Evolutionary conservation across 1,140 invertebrate species (phyloP).

Genomic region (Pseudobourletiella spinata): DNA sequence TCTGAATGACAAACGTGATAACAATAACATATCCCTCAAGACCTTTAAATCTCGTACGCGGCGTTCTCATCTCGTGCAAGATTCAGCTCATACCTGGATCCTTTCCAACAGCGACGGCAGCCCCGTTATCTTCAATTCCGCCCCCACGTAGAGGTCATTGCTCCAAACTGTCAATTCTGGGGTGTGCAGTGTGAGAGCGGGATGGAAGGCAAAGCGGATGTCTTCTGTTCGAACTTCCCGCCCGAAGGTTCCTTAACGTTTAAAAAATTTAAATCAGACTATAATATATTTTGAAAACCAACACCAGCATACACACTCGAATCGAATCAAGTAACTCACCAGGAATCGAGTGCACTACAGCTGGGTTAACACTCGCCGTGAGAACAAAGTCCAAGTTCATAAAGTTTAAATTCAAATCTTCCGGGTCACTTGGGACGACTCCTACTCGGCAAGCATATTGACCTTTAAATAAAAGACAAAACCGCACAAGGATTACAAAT

Average conservation of each 20-base stretch:
- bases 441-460: constrained; percentile 8
- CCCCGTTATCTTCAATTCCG: not conserved
- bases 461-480: constrained; percentile 5
- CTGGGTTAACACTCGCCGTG: not conserved
- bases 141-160: not conserved
- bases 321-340: too few relatives aligned
- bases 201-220: not conserved
- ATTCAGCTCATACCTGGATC: not conserved
- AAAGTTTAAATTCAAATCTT: not conserved
- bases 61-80: too few relatives aligned
- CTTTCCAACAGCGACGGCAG: not conserved
- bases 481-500: not conserved
- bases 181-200: not conserved
- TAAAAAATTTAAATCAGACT: not conserved
- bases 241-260: not conserved
- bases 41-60: not conserved
- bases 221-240: not conserved
- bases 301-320: too few relatives aligned
- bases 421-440: not conserved
- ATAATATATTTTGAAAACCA: too few relatives aligned
- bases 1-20: not conserved
- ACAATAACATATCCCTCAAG: not conserved
- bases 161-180: not conserved
- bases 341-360: not conserved
- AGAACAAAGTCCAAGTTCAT: not conserved